A percentile compares a stretch with the other conserved stretches of the same genome.
Evolutionary conservation across 1,140 invertebrate species (phyloP).

Genomic region (Anoplolepis gracilipes): DNA sequence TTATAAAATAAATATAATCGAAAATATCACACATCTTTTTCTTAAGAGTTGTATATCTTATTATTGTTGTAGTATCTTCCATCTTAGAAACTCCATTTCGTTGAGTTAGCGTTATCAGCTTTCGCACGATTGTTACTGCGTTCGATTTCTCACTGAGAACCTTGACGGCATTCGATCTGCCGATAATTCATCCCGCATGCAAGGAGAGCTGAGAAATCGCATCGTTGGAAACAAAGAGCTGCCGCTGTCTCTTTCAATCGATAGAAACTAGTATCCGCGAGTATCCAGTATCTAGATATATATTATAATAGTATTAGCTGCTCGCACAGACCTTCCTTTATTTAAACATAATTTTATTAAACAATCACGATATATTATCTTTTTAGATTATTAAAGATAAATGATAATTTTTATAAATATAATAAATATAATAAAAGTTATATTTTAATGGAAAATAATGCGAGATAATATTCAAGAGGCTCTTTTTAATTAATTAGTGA

Average conservation of each 20-base stretch:
- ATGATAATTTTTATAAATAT: not conserved
- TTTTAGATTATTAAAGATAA: not conserved
- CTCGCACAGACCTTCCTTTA: too few relatives aligned
- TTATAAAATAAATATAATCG: not conserved
- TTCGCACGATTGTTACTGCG: conserved; percentile 39
- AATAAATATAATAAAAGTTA: too few relatives aligned
- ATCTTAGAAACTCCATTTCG: not conserved
- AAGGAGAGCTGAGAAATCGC: conserved; percentile 1
- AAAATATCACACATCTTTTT: not conserved
- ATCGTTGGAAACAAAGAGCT: conserved; percentile 1
- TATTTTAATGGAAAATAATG: too few relatives aligned
- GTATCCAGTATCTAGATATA: conserved; percentile 9
- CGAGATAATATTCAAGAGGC: too few relatives aligned
- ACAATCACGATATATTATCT: not conserved
- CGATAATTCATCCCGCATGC: conserved; percentile 28
- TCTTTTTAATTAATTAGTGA: too few relatives aligned
- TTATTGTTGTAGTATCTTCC: not conserved
- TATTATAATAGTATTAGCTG: too few relatives aligned
- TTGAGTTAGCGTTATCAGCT: conserved; percentile 24
- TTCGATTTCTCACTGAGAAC: conserved; percentile 35
- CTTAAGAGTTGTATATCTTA: not conserved
- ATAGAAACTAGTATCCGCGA: not conserved
- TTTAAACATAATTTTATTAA: not conserved
- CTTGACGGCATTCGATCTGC: conserved; percentile 20
- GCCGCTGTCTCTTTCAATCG: conserved; percentile 1